Conservation (phyloP, 2,797 vertebrate genomes). For the Mormyrus proboscirostris region DNA sequence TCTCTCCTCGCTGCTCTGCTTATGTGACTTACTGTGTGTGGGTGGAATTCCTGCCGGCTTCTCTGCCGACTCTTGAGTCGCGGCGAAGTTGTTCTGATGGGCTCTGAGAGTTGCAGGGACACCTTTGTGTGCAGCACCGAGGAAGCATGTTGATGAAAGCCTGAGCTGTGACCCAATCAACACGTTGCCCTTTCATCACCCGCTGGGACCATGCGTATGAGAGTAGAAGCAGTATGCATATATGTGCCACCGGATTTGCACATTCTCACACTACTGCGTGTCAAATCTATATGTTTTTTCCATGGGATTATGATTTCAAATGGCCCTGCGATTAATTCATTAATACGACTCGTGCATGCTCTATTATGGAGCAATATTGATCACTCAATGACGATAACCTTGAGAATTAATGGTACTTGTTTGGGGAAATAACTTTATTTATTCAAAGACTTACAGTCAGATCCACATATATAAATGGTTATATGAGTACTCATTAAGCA, state of each 20-base stretch:
- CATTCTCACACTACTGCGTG: too few relatives aligned
- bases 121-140: not conserved
- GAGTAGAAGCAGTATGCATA: too few relatives aligned
- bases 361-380: too few relatives aligned
- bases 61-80: not conserved
- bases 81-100: not conserved
- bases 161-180: not conserved
- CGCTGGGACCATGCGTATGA: too few relatives aligned
- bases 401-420: not conserved
- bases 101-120: not conserved
- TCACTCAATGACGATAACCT: too few relatives aligned
- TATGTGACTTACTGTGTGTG: conserved; percentile 4
- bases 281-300: too few relatives aligned
- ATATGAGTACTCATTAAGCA: not conserved
- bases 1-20: not conserved
- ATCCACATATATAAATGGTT: not conserved
- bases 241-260: too few relatives aligned
- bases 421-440: not conserved
- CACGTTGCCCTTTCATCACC: not conserved
- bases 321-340: too few relatives aligned
- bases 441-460: not conserved
- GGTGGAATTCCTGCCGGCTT: conserved; percentile 23
- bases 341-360: too few relatives aligned
- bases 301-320: too few relatives aligned
- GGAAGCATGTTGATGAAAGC: not conserved